Base-by-base conservation (phyloP, 1,140 invertebrate species). In the Eumeta japonica region DNA sequence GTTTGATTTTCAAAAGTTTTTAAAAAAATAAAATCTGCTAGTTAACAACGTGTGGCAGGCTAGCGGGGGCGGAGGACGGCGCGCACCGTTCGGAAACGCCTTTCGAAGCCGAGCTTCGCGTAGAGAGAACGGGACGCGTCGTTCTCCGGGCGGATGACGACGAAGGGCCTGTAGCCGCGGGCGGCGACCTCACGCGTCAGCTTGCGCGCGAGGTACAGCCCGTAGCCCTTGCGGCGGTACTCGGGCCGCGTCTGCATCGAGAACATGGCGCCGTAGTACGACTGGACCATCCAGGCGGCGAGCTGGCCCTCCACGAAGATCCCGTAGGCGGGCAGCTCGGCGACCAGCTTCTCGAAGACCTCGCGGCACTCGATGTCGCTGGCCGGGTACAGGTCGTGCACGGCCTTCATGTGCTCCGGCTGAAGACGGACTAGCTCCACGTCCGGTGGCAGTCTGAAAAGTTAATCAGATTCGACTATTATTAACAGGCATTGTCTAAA, bases 221-320 rank as follows among this genome's bases (percentile, higher is more conserved):
- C 85, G 63, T 83, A 85, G 35, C 88, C 88, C 79, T 89, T 89
- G 48, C 88, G 78, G 41, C 88, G 79, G 62, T 83, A 86, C 58
- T 89, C 86, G 15, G 87, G 87, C 59, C 83, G 80, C 35, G 88
- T 91, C 68, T 90, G 87, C 88, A 91, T 91, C n/a, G 88, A 90
- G 64, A 90, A 90, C 88, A 91, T 90, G 28, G 88, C 88, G 13
- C 88, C 88, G 61, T 91, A 91, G 66, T 91, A 91, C 2, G 87
- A 89, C 53, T 91, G 88, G 16, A 89, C 84, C 87, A 90, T 90
- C 87, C 87, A 90, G 4, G 87, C 88, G 4, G 86, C 87, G 14
- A 90, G 62, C 45, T 83, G 79, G 16, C 83, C 84, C 40, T 79
- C 77, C 3, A 82, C 80, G 62, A 89, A 90, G 37, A 91, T 83